These are phyloP conservation scores for Periparus ater DNA, from an alignment of 2,797 vertebrate genomes.

Conservation along the genomic window DNA sequence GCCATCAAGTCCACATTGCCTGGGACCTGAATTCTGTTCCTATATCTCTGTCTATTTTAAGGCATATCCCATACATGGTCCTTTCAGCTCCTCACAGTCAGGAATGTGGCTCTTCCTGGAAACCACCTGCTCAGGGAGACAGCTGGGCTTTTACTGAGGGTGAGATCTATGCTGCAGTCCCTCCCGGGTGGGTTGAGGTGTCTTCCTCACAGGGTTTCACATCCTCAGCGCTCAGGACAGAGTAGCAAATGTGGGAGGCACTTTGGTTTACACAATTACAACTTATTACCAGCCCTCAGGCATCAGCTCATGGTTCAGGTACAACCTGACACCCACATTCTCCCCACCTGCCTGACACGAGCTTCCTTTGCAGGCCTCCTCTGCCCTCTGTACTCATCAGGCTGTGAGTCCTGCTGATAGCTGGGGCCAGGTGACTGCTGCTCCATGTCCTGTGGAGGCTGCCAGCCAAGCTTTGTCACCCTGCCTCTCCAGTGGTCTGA, in stretches of 20 bases:
- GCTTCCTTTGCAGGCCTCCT: background rate
- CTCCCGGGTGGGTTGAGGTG: background rate
- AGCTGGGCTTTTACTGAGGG: background rate
- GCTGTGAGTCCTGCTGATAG: background rate
- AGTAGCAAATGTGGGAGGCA: background rate
- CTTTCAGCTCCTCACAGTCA: background rate
- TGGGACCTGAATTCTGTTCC: background rate
- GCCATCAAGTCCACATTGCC: background rate
- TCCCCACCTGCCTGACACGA: background rate
- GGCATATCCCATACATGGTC: background rate
- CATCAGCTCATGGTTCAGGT: background rate
- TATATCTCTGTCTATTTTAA: constrained; percentile 36
- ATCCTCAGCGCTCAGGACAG: background rate
- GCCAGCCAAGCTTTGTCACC: background rate
- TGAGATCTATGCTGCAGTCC: background rate
- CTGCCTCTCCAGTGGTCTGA: background rate
- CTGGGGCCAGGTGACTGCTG: background rate
- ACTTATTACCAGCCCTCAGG: background rate
- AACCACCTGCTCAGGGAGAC: background rate
- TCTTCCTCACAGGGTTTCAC: background rate
- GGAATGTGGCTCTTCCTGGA: constrained; percentile 25
- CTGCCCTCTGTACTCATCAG: background rate
- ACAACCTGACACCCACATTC: background rate
- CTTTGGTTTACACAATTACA: background rate
- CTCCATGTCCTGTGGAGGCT: background rate